These are phyloP conservation scores for Spermophilus dauricus DNA, from an alignment of 2,113 vertebrate species.

Conservation along the genomic window DNA sequence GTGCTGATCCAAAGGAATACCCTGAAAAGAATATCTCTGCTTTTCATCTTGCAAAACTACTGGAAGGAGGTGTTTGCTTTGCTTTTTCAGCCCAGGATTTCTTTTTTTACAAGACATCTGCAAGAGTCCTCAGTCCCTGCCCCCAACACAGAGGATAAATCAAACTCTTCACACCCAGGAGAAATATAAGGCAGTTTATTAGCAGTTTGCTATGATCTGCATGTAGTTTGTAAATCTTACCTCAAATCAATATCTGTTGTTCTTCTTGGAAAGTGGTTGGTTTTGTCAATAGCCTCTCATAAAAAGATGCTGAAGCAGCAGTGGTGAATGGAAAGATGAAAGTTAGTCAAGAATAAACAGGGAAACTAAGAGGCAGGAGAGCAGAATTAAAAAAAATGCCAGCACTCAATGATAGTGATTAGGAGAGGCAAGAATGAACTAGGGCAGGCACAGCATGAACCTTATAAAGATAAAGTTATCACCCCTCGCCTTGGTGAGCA, in stretches of 20 bases:
- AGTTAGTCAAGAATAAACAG: conserved; percentile 7
- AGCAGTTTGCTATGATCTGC: conserved; percentile 60
- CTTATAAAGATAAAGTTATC: not conserved
- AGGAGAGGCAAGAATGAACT: not conserved
- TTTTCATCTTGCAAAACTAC: not conserved
- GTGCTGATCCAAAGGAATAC: not conserved
- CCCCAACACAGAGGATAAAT: conserved; percentile 12
- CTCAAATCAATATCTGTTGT: conserved; percentile 64
- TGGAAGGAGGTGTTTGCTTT: not conserved
- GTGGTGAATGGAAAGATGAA: not conserved
- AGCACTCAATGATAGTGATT: not conserved
- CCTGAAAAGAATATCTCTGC: not conserved
- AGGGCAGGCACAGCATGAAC: not conserved
- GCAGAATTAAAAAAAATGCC: not conserved
- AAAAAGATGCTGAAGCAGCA: conserved; percentile 53
- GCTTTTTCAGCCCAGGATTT: not conserved
- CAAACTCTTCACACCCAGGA: conserved; percentile 41
- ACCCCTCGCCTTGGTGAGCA: not conserved
- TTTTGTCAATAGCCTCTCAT: conserved; percentile 61
- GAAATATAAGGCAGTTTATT: conserved; percentile 60
- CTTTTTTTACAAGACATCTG: not conserved
- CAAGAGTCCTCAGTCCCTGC: not conserved
- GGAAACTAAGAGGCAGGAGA: not conserved
- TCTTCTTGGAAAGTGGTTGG: conserved; percentile 28
- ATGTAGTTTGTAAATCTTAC: conserved; percentile 69